Evolutionary conservation across 2,888 invertebrate species (phyloP).

Genomic region (Pyrocoelia pectoralis): DNA sequence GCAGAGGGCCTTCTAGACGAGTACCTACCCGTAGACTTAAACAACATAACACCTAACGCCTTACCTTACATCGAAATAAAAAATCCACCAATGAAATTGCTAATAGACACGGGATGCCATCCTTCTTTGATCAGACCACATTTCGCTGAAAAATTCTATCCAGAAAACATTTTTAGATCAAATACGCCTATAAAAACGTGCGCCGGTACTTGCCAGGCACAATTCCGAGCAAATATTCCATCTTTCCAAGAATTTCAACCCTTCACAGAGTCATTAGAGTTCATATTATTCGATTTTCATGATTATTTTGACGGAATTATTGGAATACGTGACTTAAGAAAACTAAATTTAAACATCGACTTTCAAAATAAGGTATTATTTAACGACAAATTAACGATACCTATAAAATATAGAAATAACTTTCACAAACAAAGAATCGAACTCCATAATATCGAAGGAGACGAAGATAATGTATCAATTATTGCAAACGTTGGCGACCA

Average conservation of each 20-base stretch:
- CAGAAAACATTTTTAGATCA: constrained; percentile 14
- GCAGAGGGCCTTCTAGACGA: too few relatives aligned
- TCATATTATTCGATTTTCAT: constrained; percentile 31
- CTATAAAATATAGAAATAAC: too few relatives aligned
- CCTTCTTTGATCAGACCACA: constrained; percentile 15
- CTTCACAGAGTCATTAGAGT: constrained; percentile 14
- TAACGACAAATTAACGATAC: constrained; percentile 15
- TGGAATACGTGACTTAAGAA: constrained; percentile 25
- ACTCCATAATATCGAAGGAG: too few relatives aligned
- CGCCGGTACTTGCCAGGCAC: constrained; percentile 6
- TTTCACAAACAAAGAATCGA: too few relatives aligned
- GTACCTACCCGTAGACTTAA: constrained; percentile 15
- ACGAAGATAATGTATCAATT: too few relatives aligned
- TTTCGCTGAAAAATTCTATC: constrained; percentile 15
- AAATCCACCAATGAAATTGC: constrained; percentile 14
- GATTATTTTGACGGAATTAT: constrained; percentile 34
- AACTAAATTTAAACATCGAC: constrained; percentile 23
- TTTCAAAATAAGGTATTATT: constrained; percentile 14
- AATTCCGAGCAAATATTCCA: constrained; percentile 24
- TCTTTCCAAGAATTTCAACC: constrained; percentile 24
- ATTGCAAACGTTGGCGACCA: too few relatives aligned
- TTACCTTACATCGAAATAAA: constrained; percentile 20
- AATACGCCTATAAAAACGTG: constrained; percentile 16
- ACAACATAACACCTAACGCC: constrained; percentile 14
- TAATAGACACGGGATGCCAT: constrained; percentile 21